Percentiles rank a stretch among this genome's conserved stretches.
Conservation (phyloP, 2,888 invertebrate genomes). For the Leptogaster cylindrica region DNA sequence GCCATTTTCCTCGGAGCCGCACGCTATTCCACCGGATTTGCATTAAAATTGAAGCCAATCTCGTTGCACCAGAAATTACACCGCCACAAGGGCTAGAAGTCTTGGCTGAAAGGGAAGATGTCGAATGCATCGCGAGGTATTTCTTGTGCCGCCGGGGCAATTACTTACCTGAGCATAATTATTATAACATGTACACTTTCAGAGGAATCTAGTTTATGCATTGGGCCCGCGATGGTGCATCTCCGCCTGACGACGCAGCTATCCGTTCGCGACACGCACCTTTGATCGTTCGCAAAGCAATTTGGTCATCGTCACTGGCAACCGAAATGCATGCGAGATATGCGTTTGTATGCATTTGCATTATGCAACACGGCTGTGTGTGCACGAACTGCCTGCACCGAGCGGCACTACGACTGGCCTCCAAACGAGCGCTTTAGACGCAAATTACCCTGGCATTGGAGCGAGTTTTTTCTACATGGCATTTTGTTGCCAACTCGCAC, state of each 20-base stretch:
- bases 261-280: slow-evolving; percentile 15
- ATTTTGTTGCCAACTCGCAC: slow-evolving; percentile 4
- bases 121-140: neutral
- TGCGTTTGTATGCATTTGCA: slow-evolving; percentile 29
- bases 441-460: slow-evolving; percentile 42
- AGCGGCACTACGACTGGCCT: slow-evolving; percentile 37
- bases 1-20: slow-evolving; percentile 10
- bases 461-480: slow-evolving; percentile 22
- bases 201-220: slow-evolving; percentile 31
- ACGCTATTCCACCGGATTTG: slow-evolving; percentile 22
- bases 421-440: slow-evolving; percentile 35
- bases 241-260: neutral
- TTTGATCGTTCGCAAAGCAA: neutral
- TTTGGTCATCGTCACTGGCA: slow-evolving; percentile 32
- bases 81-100: slow-evolving; percentile 15
- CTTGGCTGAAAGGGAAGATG: slow-evolving; percentile 13
- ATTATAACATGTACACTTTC: slow-evolving; percentile 30
- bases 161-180: slow-evolving; percentile 24
- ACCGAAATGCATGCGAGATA: slow-evolving; percentile 35
- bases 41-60: slow-evolving; percentile 16
- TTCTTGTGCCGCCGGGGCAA: slow-evolving; percentile 19
- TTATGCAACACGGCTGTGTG: slow-evolving; percentile 27
- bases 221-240: neutral
- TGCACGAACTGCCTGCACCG: slow-evolving; percentile 19
- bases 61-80: slow-evolving; percentile 14